Conservation (phyloP, 2,113 vertebrate genomes). For the Atherinomorus stipes region DNA sequence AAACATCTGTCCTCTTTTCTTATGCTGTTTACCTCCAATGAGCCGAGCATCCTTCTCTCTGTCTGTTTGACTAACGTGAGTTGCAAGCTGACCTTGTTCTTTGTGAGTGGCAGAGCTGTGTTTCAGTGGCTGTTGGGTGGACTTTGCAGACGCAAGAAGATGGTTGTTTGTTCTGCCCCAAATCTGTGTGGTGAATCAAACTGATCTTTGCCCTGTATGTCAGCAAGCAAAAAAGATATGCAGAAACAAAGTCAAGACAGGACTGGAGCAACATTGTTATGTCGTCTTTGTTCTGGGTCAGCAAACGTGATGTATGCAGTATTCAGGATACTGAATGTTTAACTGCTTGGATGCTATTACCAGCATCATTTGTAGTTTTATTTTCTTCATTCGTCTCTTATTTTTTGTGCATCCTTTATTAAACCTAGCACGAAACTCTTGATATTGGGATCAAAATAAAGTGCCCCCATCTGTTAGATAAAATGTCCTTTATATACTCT, state of each 20-base stretch:
- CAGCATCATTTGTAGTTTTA: constrained; percentile 33
- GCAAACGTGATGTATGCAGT: constrained; percentile 13
- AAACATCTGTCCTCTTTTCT: constrained; percentile 22
- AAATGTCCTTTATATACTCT: constrained; percentile 35
- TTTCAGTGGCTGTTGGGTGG: constrained; percentile 38
- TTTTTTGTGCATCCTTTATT: constrained; percentile 37
- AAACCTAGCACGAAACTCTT: constrained; percentile 25
- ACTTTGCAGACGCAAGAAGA: constrained; percentile 31
- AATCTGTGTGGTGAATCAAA: constrained; percentile 17
- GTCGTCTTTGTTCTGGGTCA: constrained; percentile 48
- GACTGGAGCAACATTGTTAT: constrained; percentile 14
- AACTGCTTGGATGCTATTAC: constrained; percentile 16
- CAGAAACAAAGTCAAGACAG: constrained; percentile 22
- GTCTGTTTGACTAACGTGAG: constrained; percentile 36
- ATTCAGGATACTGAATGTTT: constrained; percentile 9
- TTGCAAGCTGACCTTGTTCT: constrained; percentile 40
- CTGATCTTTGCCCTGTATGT: constrained; percentile 8
- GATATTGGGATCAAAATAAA: constrained; percentile 33
- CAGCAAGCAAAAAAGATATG: constrained; percentile 28
- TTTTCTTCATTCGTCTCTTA: constrained; percentile 28
- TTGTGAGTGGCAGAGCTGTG: constrained; percentile 28
- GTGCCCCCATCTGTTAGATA: constrained; percentile 17
- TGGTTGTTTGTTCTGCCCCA: constrained; percentile 39
- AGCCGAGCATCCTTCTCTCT: constrained; percentile 43
- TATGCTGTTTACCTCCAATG: constrained; percentile 42